Base-by-base conservation (phyloP, 2,113 vertebrate species). In the Actenoides lindsayi region DNA sequence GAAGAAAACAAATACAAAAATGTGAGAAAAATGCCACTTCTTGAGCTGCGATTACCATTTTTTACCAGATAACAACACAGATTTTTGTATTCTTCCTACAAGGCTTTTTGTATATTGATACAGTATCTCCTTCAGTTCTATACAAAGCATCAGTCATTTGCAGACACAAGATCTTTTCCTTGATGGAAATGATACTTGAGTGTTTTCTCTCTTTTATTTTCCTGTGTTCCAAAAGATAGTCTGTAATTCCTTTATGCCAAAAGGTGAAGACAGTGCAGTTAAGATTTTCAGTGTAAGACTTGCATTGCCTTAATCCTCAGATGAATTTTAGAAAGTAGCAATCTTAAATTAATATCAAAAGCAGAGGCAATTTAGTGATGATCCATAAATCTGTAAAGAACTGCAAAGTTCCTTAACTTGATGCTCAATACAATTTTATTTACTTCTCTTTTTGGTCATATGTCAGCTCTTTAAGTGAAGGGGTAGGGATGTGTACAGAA, bases 271-370 rank as follows among this genome's bases (percentile, higher is more conserved):
- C 7, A 80, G 10, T 27, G 23, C 35, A 86, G 33, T 42, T 63
- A 73, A 74, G 44, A 48, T 41, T 89, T 90, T 37, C 64, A 68
- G 0, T 41, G 9, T 33, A 63, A 87, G 27, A 64, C 10, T 8
- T 78, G 35, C 35, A 70, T 35, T 89, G 81, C 33, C 59, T 46
- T 81, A 83, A 90, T 74, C 25, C 18, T 80, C 88, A 92, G 2
- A 56, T 33, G 12, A 80, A 90, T 92, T 80, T 86, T 44, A 83
- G 42, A 63, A 86, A 94, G n/a, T 19, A 54, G 19, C 39, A 70
- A 90, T 37, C 64, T 59, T 79, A 94, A 94, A 64, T 85, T 78
- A 87, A 93, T 62, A 85, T 64, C 37, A 88, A 71, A 93, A 89
- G 50, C 28, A 93, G 50, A 86, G 82, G 23, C 37, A 92, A 68